Base-by-base conservation (phyloP, 2,888 invertebrate species). In the Drosophila fungiperda region DNA sequence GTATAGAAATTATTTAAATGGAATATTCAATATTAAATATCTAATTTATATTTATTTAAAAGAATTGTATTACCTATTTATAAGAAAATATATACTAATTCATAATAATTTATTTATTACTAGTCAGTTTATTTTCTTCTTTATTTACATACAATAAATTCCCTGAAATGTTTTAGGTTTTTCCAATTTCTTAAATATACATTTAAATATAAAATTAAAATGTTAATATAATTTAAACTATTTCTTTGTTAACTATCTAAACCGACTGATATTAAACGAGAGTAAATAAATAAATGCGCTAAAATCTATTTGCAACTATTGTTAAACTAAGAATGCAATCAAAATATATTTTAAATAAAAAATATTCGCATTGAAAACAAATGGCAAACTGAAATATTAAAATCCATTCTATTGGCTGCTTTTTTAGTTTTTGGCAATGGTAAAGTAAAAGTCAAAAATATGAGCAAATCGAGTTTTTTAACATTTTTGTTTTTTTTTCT, bases 391-490 rank as follows among this genome's bases (percentile, higher is more conserved):
- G 4, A n/a, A 60, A 52, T 60, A 55, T 55, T 17, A 9, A 12
- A 53, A 54, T 17, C 9, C 8, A 52, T 54, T 52, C 6, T 11
- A 23, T 11, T 17, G 53, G 20, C 7, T 40, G 26, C 12, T 57
- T 52, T 60, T 55, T 11, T 60, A 1, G 36, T 17, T 35, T 52
- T 80, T 62, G 54, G 36, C 62, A 67, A 77, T 75, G 57, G 50
- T 54, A 64, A 82, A 73, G 64, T 61, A 68, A 81, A 63, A 67
- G 57, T 71, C 53, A 60, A 59, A 68, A 73, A 67, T 57, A 63
- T 68, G 45, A 49, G 70, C 73, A 62, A 54, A 82, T 58, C 70
- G 79, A 73, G 78, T 75, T 74, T 79, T 75, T 68, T 63, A 73
- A 58, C 60, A 40, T 64, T 59, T 70, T 42, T 55, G 68, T 68